phyloP scores from a whole-genome alignment of 2,888 invertebrate species.

The Cremastobaeus sp. region DNA sequence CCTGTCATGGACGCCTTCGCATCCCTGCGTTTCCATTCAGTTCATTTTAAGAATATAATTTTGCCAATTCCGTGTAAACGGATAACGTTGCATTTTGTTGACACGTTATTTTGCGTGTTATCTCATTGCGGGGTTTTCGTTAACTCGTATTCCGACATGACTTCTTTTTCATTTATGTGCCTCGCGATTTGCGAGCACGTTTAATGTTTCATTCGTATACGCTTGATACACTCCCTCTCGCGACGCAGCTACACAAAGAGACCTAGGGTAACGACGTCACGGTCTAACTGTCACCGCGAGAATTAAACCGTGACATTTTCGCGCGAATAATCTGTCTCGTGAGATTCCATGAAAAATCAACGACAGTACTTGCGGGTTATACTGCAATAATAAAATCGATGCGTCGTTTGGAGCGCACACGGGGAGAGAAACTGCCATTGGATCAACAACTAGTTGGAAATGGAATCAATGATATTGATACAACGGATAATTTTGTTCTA shows the following conservation, averaged over 20 bases:
- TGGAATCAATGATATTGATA: no score
- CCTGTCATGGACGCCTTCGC: not conserved
- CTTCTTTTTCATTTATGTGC: constrained; percentile 31
- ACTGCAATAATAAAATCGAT: constrained; percentile 45
- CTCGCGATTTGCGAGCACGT: constrained; percentile 29
- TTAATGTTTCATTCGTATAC: constrained; percentile 42
- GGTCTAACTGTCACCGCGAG: constrained; percentile 47
- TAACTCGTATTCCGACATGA: not conserved
- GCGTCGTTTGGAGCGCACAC: no score
- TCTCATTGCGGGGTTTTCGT: constrained; percentile 9
- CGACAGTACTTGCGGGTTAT: constrained; percentile 16
- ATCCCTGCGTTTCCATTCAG: not conserved
- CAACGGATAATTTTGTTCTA: no score
- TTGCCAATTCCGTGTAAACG: constrained; percentile 42
- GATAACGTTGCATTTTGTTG: constrained; percentile 42
- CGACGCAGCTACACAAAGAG: constrained; percentile 39
- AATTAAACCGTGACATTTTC: constrained; percentile 57
- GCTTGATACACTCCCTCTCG: constrained; percentile 31
- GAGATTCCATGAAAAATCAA: constrained; percentile 42
- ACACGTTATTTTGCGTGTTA: constrained; percentile 26
- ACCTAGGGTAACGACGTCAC: constrained; percentile 42
- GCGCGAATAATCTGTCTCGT: constrained; percentile 52
- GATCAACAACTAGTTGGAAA: no score
- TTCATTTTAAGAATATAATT: constrained; percentile 14
- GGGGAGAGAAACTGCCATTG: no score